phyloP scores from a whole-genome alignment of 2,888 invertebrate genomes.

The Dicyrtoma fusca region DNA sequence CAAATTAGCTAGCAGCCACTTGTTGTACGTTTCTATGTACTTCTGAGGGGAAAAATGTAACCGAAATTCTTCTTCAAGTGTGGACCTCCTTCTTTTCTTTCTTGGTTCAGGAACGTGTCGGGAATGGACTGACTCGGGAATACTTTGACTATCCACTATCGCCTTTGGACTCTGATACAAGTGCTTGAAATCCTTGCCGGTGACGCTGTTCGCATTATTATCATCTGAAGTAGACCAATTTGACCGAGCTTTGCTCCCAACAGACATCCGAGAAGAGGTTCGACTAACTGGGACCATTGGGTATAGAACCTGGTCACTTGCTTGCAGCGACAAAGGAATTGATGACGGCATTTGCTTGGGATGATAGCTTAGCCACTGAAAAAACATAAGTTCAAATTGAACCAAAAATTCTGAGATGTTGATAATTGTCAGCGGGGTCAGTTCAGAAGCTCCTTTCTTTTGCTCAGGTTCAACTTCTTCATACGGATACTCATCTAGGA shows the following conservation, averaged over 20 bases:
- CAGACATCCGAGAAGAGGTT: conserved; percentile 33
- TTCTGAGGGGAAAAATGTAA: conserved; percentile 8
- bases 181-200: conserved; percentile 36
- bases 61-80: conserved; percentile 29
- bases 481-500: conserved; percentile 11
- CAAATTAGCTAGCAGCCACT: conserved; percentile 39
- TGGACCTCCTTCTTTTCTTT: neutral
- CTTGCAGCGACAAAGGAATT: conserved; percentile 23
- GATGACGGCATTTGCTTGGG: conserved; percentile 32
- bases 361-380: conserved; percentile 35
- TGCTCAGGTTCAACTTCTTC: neutral
- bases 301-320: conserved; percentile 7
- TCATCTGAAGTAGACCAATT: conserved; percentile 29
- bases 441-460: conserved; percentile 5
- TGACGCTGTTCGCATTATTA: conserved; percentile 22
- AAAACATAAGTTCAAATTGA: conserved; percentile 31
- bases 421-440: conserved; percentile 30
- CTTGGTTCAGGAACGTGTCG: neutral
- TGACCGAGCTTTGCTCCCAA: conserved; percentile 18
- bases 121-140: neutral
- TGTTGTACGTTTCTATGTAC: conserved; percentile 30
- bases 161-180: conserved; percentile 27
- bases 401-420: conserved; percentile 33
- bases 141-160: neutral
- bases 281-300: conserved; percentile 38